Base-by-base conservation (phyloP, 2,888 invertebrate species). In the Sepiola atlantica region DNA sequence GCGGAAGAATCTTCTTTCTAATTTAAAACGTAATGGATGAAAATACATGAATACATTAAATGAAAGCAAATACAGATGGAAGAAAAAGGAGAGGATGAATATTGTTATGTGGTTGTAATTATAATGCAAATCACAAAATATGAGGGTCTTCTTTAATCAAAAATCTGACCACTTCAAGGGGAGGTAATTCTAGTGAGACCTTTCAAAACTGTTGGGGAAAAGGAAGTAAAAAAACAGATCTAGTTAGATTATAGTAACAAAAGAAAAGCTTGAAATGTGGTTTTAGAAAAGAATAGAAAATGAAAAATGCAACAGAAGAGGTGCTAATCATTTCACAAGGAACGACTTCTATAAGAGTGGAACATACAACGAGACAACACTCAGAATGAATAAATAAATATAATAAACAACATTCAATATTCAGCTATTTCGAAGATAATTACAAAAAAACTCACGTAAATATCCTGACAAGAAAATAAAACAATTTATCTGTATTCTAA, bases 141-240 rank as follows among this genome's bases (percentile, higher is more conserved):
- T n/a, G n/a, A n/a, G n/a, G 16, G 77, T n/a, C n/a, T 77, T 77
- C 77, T 77, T 77, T 77, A 77, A 77, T 77, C 77, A 77, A 77
- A 77, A n/a, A 32, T 18, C 14, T 77, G 3, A 77, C 77, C 77
- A 77, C 77, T 77, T 77, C 77, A 77, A 77, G 32, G n/a, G 21
- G 77, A n/a, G 32, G 8, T n/a, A n/a, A 16, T n/a, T n/a, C n/a
- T 16, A 32, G 16, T 16, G n/a, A 77, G 32, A 14, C n/a, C 77
- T 32, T 77, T 32, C n/a, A 77, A 77, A 28, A 28, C 14, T 14
- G 0, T 14, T 10, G n/a, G 14, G 8, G n/a, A 77, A 28, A 21
- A 24, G 24, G 28, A 28, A n/a, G n/a, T 6, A 77, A 14, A 28
- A 24, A n/a, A 24, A 28, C 1, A 77, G 1, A 77, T 14, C 16